Conservation (phyloP, 2,113 vertebrate species). For the Lagopus muta region DNA sequence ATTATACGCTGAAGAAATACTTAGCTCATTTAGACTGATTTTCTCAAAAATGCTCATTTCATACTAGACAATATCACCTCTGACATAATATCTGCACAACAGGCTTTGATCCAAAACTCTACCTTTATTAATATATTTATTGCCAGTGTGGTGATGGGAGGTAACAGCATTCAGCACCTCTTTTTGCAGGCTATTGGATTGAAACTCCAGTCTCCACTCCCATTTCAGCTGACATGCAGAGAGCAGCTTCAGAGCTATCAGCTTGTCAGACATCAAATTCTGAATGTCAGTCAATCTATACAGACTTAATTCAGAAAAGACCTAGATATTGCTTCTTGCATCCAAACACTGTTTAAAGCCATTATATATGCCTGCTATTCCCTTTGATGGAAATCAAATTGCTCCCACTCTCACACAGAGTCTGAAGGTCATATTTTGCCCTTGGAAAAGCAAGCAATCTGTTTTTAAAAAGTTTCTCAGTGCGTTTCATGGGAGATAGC, state of each 20-base stretch:
- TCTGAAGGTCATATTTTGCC: background rate
- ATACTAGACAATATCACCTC: background rate
- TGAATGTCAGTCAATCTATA: background rate
- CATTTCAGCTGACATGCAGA: background rate
- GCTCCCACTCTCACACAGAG: background rate
- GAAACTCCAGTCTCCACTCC: constrained; percentile 2
- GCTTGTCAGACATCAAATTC: background rate
- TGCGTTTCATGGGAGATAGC: background rate
- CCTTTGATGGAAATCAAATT: constrained; percentile 26
- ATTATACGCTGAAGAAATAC: background rate
- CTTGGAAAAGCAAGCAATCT: background rate
- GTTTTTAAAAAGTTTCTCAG: background rate
- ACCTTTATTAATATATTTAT: background rate
- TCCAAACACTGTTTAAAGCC: background rate
- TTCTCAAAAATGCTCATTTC: background rate
- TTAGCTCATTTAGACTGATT: background rate
- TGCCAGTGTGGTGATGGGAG: background rate
- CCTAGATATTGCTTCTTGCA: background rate
- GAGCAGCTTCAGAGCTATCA: background rate
- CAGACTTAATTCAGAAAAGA: constrained; percentile 24
- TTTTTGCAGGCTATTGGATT: background rate
- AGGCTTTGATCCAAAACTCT: background rate
- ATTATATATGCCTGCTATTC: background rate
- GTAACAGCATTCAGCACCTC: background rate
- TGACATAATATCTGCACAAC: background rate